Percentiles rank a stretch among this genome's conserved stretches.
Conservation (phyloP, 2,113 vertebrate genomes). For the Gnathonemus longibarbis region DNA sequence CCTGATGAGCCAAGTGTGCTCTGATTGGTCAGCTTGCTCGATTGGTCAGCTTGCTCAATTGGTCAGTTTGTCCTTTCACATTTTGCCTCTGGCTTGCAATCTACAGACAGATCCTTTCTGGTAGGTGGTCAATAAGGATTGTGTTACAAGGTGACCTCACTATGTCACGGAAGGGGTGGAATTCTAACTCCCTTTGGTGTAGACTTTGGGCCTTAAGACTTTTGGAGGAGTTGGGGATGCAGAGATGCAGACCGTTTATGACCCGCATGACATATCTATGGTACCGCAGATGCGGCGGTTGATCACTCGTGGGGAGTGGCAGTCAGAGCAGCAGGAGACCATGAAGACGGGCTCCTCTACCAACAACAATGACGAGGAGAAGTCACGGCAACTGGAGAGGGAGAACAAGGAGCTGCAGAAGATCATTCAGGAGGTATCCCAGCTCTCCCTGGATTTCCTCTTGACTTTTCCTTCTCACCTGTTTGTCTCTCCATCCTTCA, state of each 20-base stretch:
- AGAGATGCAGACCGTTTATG: not conserved
- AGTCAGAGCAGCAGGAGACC: slow-evolving; percentile 93
- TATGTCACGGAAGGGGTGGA: not conserved
- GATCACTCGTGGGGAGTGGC: slow-evolving; percentile 92
- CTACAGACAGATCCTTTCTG: not conserved
- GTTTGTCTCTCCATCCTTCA: not conserved
- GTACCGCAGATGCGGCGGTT: slow-evolving; percentile 77
- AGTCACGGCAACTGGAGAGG: slow-evolving; percentile 83
- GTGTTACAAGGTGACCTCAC: not conserved
- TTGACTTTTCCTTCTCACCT: not conserved
- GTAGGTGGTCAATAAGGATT: not conserved
- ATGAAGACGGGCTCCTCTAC: slow-evolving; percentile 92
- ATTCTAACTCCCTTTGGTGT: not conserved
- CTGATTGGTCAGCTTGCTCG: not conserved
- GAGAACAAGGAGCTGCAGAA: slow-evolving; percentile 90
- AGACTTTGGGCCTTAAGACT: not conserved
- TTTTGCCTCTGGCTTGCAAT: not conserved
- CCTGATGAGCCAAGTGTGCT: not conserved
- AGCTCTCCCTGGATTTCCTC: not conserved
- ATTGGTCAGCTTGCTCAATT: no score
- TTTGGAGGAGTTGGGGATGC: no score
- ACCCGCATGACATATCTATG: not conserved
- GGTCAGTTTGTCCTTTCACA: not conserved
- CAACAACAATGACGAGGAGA: slow-evolving; percentile 96
- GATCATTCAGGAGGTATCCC: slow-evolving; percentile 85